Percentiles rank a stretch among this genome's conserved stretches.
phyloP scores from a whole-genome alignment of 1,140 invertebrate species.

The Plectus sambesii region DNA sequence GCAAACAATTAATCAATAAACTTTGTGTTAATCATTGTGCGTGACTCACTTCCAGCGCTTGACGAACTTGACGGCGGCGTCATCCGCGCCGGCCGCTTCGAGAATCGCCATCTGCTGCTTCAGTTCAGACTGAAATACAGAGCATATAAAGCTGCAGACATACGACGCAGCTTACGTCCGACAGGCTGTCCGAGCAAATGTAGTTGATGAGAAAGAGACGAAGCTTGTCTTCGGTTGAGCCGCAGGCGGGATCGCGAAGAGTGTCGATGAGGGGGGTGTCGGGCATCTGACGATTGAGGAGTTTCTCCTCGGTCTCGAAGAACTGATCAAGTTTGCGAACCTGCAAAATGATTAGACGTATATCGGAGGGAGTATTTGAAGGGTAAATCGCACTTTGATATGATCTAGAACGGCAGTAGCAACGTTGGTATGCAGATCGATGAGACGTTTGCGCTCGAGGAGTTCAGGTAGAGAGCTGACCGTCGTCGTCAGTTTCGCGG shows the following conservation, averaged over 20 bases:
- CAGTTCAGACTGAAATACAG: constrained; percentile 17
- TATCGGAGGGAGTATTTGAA: constrained; percentile 4
- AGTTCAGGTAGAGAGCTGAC: constrained; percentile 74
- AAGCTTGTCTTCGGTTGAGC: constrained; percentile 75
- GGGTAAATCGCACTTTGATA: constrained; percentile 30
- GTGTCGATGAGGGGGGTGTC: constrained; percentile 65
- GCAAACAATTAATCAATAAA: constrained; percentile 14
- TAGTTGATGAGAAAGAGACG: constrained; percentile 88
- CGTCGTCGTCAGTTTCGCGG: constrained; percentile 78
- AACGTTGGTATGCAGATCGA: constrained; percentile 96
- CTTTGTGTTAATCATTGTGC: neutral
- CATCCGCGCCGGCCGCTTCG: constrained; percentile 26
- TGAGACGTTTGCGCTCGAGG: constrained; percentile 86
- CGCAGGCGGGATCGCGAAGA: constrained; percentile 47
- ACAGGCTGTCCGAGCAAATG: constrained; percentile 65
- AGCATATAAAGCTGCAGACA: constrained; percentile 9
- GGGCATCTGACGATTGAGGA: constrained; percentile 59
- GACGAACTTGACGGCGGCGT: constrained; percentile 36
- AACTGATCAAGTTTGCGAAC: constrained; percentile 79
- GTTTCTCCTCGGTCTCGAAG: constrained; percentile 94
- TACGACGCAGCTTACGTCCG: constrained; percentile 53
- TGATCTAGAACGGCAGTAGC: constrained; percentile 58
- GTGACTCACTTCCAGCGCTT: constrained; percentile 23
- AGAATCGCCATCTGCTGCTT: constrained; percentile 22
- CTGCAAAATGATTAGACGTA: constrained; percentile 62